Evolutionary conservation across 2,888 invertebrate species (phyloP).

Genomic region (Sminthurinus aureus): DNA sequence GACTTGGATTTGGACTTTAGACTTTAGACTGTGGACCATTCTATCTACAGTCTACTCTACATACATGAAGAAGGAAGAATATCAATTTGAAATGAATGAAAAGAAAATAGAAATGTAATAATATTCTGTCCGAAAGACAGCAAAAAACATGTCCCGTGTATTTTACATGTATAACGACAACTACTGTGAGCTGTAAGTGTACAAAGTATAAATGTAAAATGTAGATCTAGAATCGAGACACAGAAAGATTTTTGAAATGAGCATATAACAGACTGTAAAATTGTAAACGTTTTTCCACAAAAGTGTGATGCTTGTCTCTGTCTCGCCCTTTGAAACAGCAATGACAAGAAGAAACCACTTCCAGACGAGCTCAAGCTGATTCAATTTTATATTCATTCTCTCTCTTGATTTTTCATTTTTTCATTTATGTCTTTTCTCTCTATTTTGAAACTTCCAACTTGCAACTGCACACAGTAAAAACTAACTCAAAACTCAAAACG

Average conservation of each 20-base stretch:
- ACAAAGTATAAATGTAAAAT: background rate
- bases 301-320: conserved; percentile 25
- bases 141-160: background rate
- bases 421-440: background rate
- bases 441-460: conserved; percentile 8
- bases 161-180: background rate
- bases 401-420: background rate
- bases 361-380: conserved; percentile 16
- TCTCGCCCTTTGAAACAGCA: background rate
- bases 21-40: background rate
- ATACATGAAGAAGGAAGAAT: background rate
- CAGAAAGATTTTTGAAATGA: conserved; percentile 9
- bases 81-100: background rate
- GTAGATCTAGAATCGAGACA: background rate
- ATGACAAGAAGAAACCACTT: background rate
- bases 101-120: background rate
- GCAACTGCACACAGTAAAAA: background rate
- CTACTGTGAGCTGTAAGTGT: background rate
- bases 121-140: background rate
- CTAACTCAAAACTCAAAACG: background rate
- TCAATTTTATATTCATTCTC: conserved; percentile 24
- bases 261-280: conserved; percentile 24
- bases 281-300: background rate
- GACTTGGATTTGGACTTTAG: too few species aligned
- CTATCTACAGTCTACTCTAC: background rate